Evolutionary conservation across 2,888 invertebrate genomes (phyloP).

Genomic region (Sinelater perroti): DNA sequence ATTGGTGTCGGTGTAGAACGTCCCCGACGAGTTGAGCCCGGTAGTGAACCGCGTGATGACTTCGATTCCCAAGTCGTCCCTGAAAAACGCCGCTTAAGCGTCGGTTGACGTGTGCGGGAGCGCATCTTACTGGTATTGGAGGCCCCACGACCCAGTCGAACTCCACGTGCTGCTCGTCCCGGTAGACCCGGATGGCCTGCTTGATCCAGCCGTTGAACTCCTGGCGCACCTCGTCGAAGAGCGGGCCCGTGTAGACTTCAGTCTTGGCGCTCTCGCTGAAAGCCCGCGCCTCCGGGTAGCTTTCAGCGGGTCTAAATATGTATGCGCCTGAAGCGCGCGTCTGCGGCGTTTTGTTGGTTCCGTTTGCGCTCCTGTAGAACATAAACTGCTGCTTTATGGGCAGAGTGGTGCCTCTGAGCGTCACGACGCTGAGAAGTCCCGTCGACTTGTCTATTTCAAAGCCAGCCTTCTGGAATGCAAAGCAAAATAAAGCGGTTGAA

Average conservation of each 20-base stretch:
- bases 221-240: slow-evolving; percentile 72
- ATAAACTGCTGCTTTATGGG: slow-evolving; percentile 70
- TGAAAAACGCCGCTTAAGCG: slow-evolving; percentile 48
- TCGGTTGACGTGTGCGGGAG: no score
- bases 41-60: slow-evolving; percentile 76
- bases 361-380: slow-evolving; percentile 74
- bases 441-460: slow-evolving; percentile 65
- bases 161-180: slow-evolving; percentile 67
- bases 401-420: slow-evolving; percentile 58
- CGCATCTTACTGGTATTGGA: slow-evolving; percentile 66
- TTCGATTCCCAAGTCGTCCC: slow-evolving; percentile 76
- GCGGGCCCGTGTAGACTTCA: slow-evolving; percentile 54
- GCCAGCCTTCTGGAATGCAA: slow-evolving; percentile 36
- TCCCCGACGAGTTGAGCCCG: slow-evolving; percentile 66
- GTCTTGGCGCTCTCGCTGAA: slow-evolving; percentile 27
- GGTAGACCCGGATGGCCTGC: slow-evolving; percentile 75
- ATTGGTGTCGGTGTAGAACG: slow-evolving; percentile 92
- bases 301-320: slow-evolving; percentile 74
- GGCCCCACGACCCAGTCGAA: slow-evolving; percentile 82
- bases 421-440: slow-evolving; percentile 66
- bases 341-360: slow-evolving; percentile 64
- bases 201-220: slow-evolving; percentile 74
- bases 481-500: no score
- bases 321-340: slow-evolving; percentile 91
- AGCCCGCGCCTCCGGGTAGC: slow-evolving; percentile 29